These are phyloP conservation scores for Reticulitermes lucifugus DNA, from an alignment of 2,888 invertebrate genomes.

Conservation along the genomic window DNA sequence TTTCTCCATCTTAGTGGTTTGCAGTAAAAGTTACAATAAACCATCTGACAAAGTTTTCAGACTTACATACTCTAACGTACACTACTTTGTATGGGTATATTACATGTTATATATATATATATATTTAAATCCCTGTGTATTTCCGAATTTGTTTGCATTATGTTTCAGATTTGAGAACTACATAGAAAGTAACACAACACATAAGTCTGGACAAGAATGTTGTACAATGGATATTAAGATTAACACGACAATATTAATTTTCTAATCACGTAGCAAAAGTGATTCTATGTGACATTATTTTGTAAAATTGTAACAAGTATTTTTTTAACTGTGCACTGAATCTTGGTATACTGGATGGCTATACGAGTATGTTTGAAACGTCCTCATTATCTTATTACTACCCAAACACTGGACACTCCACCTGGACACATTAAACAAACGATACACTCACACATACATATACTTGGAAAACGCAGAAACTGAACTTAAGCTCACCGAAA, in stretches of 20 bases:
- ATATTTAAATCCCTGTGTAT: constrained; percentile 63
- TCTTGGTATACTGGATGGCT: neutral
- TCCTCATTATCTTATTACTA: neutral
- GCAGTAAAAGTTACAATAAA: neutral
- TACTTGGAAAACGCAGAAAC: neutral
- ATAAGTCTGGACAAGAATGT: neutral
- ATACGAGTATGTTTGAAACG: neutral
- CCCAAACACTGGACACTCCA: neutral
- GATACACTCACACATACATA: neutral
- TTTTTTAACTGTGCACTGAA: neutral
- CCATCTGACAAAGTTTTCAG: neutral
- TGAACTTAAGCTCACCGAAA: neutral
- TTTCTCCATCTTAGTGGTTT: neutral
- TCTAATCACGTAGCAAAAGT: neutral
- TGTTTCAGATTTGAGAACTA: neutral
- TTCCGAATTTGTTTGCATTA: constrained; percentile 66
- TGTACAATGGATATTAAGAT: neutral
- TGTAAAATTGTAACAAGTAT: neutral
- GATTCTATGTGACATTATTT: neutral
- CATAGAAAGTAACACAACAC: neutral
- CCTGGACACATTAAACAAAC: neutral
- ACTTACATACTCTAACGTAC: neutral
- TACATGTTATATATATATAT: constrained; percentile 5
- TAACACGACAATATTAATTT: neutral
- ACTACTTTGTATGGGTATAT: neutral